Percentiles rank a stretch among this genome's conserved stretches.
Evolutionary conservation across 64 coral and sea anemone species (phyloP).

Genomic region (Porites lutea): DNA sequence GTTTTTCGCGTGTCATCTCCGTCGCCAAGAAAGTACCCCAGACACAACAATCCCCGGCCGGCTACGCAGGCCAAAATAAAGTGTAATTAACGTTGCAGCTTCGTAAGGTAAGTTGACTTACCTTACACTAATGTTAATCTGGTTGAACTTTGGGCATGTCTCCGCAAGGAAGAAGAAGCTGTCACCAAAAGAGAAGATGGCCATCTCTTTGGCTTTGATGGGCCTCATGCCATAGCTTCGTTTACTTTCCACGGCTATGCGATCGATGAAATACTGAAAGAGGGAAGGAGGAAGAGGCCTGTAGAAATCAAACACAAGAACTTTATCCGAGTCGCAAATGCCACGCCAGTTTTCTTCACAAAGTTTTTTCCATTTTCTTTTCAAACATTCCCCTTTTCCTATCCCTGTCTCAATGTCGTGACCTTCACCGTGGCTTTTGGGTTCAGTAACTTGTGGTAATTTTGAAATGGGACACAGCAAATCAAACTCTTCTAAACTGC

Average conservation of each 20-base stretch:
- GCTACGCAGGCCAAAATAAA: too few species aligned
- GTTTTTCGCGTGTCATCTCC: too few species aligned
- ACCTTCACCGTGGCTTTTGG: background rate
- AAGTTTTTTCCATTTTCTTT: background rate
- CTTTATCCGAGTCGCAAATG: conserved; percentile 26
- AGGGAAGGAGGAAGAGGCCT: conserved; percentile 8
- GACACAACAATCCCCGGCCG: too few species aligned
- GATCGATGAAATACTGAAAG: conserved; percentile 58
- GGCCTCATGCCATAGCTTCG: conserved; percentile 53
- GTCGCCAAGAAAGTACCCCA: too few species aligned
- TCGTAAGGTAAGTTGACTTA: background rate
- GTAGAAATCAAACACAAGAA: conserved; percentile 18
- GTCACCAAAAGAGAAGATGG: conserved; percentile 69
- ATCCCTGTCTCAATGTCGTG: background rate
- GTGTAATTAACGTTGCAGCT: background rate
- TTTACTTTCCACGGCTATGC: conserved; percentile 11
- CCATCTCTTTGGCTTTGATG: conserved; percentile 37
- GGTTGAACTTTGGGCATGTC: conserved; percentile 49
- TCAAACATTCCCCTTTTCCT: background rate
- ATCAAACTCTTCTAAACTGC: conserved; percentile 24
- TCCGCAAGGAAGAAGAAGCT: conserved; percentile 47
- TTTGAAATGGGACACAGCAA: conserved; percentile 20
- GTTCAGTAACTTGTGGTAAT: background rate
- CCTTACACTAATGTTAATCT: conserved; percentile 60
- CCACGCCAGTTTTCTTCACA: background rate